phyloP scores from a whole-genome alignment of 2,797 vertebrate species.

The Semotilus atromaculatus region DNA sequence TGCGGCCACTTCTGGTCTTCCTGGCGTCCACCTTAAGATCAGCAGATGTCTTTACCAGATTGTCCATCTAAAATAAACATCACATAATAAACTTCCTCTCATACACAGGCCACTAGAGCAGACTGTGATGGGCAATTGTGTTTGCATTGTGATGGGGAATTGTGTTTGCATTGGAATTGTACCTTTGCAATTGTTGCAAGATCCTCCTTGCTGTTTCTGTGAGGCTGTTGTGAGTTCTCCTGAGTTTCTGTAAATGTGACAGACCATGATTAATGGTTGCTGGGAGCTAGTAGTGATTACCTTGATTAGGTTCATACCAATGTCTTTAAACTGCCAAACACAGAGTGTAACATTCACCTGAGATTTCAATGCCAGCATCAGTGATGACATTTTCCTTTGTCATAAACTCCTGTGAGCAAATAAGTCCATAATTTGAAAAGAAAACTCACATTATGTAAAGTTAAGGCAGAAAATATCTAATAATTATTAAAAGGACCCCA shows the following conservation, averaged over 20 bases:
- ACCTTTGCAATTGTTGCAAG: conserved; percentile 46
- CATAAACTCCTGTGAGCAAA: conserved; percentile 46
- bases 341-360: conserved; percentile 32
- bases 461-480: neutral
- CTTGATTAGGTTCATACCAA: neutral
- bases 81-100: conserved; percentile 24
- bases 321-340: neutral
- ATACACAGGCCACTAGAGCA: neutral
- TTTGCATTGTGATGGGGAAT: conserved; percentile 37
- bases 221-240: conserved; percentile 45
- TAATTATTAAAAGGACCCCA: conserved; percentile 8
- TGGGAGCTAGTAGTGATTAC: neutral
- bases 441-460: neutral
- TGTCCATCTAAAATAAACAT: conserved; percentile 66
- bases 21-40: conserved; percentile 74
- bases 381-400: conserved; percentile 55
- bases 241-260: conserved; percentile 62
- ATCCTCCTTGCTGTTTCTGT: conserved; percentile 50
- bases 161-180: too few species aligned
- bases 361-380: conserved; percentile 56
- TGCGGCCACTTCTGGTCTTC: conserved; percentile 86
- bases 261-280: neutral
- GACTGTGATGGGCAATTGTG: conserved; percentile 33
- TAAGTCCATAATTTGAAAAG: neutral
- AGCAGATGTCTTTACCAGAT: conserved; percentile 75